Conservation (phyloP, 2,113 vertebrate species). For the Athene cunicularia region DNA sequence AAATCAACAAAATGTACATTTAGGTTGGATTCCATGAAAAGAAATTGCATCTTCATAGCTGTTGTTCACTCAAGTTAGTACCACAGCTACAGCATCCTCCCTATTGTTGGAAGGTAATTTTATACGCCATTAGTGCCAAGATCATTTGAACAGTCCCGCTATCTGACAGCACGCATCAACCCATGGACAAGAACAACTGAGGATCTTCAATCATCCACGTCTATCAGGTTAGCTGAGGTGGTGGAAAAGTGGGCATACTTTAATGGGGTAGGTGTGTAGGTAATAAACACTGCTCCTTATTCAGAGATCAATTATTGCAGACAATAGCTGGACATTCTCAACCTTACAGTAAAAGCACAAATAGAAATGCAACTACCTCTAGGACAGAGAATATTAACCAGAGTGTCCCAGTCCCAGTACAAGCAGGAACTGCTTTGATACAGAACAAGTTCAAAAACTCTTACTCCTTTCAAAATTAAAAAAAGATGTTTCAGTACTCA, state of each 20-base stretch:
- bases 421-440: background rate
- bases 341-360: background rate
- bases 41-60: background rate
- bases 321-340: background rate
- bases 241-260: background rate
- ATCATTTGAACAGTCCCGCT: background rate
- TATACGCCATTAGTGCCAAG: constrained; percentile 1
- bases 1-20: constrained; percentile 30
- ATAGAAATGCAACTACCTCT: background rate
- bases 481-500: background rate
- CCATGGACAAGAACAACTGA: background rate
- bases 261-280: background rate
- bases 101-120: background rate
- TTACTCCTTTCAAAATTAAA: background rate
- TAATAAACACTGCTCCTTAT: background rate
- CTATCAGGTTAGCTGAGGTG: background rate
- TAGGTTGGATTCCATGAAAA: background rate
- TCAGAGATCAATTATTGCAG: background rate
- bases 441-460: background rate
- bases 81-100: background rate
- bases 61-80: background rate
- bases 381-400: background rate
- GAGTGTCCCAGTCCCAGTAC: background rate
- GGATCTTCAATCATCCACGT: background rate
- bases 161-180: background rate